phyloP scores from a whole-genome alignment of 2,797 vertebrate species.

The Ara ararauna region DNA sequence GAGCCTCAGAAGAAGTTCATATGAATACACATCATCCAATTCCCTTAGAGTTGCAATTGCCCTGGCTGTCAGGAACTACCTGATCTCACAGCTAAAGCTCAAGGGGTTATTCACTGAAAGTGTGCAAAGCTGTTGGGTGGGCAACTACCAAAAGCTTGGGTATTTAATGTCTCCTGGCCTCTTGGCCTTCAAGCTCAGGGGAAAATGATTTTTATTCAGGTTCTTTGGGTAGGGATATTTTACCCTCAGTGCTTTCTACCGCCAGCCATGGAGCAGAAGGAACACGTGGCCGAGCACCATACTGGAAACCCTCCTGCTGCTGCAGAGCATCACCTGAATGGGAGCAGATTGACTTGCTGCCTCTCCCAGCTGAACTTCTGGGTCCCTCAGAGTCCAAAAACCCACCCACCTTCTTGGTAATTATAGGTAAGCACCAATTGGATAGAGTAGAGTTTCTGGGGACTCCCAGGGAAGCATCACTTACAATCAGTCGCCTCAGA shows the following conservation, averaged over 20 bases:
- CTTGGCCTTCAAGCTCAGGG: neutral
- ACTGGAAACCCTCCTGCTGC: neutral
- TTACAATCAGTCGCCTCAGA: accelerated
- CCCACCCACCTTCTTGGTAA: accelerated
- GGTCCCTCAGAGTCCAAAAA: neutral
- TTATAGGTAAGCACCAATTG: neutral
- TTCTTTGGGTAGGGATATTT: neutral
- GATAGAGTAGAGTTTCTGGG: neutral
- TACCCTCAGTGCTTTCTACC: neutral
- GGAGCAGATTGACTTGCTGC: accelerated
- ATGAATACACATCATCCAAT: neutral
- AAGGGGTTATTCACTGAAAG: neutral
- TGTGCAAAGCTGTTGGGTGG: neutral
- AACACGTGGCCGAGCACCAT: neutral
- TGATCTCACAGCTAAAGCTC: neutral
- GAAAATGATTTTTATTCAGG: neutral
- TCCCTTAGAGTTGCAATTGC: neutral
- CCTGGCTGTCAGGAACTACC: neutral
- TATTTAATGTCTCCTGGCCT: neutral
- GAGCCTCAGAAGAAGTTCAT: neutral
- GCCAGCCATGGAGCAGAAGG: neutral
- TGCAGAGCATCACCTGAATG: neutral
- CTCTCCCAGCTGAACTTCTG: neutral
- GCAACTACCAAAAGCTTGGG: neutral
- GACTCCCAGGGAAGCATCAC: neutral